Conservation (phyloP, 1,140 invertebrate genomes). For the Octopus bimaculoides region DNA sequence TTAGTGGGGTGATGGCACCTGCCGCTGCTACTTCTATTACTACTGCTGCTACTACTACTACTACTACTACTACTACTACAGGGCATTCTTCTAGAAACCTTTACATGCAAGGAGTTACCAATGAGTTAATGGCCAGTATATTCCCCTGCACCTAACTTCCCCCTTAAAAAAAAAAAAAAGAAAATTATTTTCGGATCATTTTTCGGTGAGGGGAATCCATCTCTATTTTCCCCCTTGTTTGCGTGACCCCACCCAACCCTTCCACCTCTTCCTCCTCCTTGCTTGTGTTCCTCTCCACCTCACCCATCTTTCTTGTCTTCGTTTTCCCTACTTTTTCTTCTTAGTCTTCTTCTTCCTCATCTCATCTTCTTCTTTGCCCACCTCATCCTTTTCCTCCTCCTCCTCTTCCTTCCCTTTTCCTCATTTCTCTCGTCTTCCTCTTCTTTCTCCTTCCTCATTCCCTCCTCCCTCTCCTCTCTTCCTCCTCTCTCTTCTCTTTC, state of each 20-base stretch:
- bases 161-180: not conserved
- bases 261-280: constrained; percentile 12
- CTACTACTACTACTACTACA: no score
- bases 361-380: not conserved
- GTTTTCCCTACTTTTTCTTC: not conserved
- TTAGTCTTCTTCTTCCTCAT: no score
- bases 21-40: no score
- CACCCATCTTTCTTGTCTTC: constrained; percentile 4
- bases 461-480: not conserved
- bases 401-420: not conserved
- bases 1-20: no score
- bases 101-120: no score
- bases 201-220: not conserved
- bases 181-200: not conserved
- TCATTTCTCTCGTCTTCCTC: not conserved
- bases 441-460: not conserved
- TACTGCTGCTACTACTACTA: no score
- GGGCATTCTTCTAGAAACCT: no score
- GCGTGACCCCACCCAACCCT: not conserved
- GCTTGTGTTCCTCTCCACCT: not conserved
- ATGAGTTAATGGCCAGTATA: not conserved
- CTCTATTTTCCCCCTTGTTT: not conserved
- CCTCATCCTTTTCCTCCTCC: not conserved
- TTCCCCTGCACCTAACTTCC: not conserved
- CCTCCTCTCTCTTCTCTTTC: not conserved